phyloP scores from a whole-genome alignment of 1,140 invertebrate genomes.

The Cylas formicarius region DNA sequence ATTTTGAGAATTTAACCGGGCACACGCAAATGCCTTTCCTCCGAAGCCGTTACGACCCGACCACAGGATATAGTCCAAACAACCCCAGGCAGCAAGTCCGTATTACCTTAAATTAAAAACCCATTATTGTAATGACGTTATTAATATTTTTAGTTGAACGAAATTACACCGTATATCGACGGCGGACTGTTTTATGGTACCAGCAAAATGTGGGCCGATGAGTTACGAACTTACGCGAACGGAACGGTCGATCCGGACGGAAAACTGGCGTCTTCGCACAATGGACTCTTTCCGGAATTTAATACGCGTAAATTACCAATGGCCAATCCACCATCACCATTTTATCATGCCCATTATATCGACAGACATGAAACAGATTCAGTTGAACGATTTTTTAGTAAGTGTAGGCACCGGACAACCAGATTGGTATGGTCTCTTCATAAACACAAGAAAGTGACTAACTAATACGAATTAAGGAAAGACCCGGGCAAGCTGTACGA shows the following conservation, averaged over 20 bases:
- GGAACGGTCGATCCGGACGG: slow-evolving; percentile 45
- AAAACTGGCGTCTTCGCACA: slow-evolving; percentile 40
- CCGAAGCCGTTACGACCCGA: slow-evolving; percentile 45
- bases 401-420: too few relatives aligned
- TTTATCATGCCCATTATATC: slow-evolving; percentile 43
- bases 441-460: too few relatives aligned
- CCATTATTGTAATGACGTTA: too few relatives aligned
- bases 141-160: slow-evolving; percentile 47
- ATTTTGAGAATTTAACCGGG: slow-evolving; percentile 25
- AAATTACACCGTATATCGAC: slow-evolving; percentile 56
- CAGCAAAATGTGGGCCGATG: slow-evolving; percentile 52
- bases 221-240: slow-evolving; percentile 45
- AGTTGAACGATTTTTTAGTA: slow-evolving; percentile 52
- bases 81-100: slow-evolving; percentile 51
- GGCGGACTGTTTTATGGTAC: slow-evolving; percentile 55
- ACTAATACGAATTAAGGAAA: too few relatives aligned
- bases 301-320: slow-evolving; percentile 50
- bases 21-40: slow-evolving; percentile 46
- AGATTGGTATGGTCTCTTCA: too few relatives aligned
- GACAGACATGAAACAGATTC: slow-evolving; percentile 40
- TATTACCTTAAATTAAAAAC: slow-evolving; percentile 7
- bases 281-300: slow-evolving; percentile 46
- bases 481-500: too few relatives aligned
- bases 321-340: slow-evolving; percentile 54
- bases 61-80: slow-evolving; percentile 47